Conservation (phyloP, 2,888 invertebrate species). For the Eueremaeus valkanovi region DNA sequence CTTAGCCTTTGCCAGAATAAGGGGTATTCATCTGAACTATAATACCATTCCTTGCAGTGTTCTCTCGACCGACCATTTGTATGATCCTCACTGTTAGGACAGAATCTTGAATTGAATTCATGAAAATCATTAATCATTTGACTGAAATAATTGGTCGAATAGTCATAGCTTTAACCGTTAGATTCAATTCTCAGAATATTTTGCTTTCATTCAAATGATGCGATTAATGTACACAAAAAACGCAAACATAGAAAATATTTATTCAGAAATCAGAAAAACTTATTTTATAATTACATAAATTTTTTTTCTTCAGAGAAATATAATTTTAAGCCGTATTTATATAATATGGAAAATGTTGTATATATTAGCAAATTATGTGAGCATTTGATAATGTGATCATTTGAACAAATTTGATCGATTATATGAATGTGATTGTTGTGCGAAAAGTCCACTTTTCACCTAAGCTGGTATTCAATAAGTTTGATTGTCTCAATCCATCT, state of each 20-base stretch:
- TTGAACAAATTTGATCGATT: too few species aligned
- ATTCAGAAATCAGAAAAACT: too few species aligned
- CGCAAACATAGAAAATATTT: too few species aligned
- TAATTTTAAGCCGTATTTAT: too few species aligned
- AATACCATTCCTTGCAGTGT: background rate
- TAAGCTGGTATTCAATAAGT: slow-evolving; percentile 8
- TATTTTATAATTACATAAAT: too few species aligned
- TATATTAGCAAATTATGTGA: too few species aligned
- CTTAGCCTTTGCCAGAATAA: background rate
- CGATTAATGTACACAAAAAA: too few species aligned
- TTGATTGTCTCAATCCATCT: background rate
- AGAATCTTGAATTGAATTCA: slow-evolving; percentile 21
- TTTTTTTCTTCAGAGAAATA: too few species aligned
- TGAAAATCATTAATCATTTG: slow-evolving; percentile 14
- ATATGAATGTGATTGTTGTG: too few species aligned
- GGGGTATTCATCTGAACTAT: background rate
- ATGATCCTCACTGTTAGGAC: background rate
- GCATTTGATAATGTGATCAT: too few species aligned
- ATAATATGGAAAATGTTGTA: too few species aligned
- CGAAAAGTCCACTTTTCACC: too few species aligned
- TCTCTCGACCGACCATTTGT: background rate
- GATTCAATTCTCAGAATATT: background rate
- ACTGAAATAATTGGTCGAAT: slow-evolving; percentile 29
- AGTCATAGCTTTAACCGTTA: background rate
- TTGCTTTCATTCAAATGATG: background rate